A percentile compares a stretch with the other conserved stretches of the same genome.
Conservation (phyloP, 2,113 vertebrate species). For the Mixornis gularis region DNA sequence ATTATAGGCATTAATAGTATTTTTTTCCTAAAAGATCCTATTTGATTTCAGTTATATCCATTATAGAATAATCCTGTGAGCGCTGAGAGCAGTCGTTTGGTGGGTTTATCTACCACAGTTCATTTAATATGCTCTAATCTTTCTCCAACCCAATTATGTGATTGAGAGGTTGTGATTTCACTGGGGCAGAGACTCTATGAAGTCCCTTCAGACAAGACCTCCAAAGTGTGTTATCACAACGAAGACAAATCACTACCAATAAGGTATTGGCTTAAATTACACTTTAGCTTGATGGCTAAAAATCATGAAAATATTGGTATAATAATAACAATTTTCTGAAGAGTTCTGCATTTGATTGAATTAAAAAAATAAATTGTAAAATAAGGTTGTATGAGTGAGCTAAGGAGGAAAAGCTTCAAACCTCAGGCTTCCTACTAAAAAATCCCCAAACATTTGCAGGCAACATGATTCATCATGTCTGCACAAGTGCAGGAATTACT, state of each 20-base stretch:
- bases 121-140: not conserved
- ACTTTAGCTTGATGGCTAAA: slow-evolving; percentile 25
- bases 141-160: not conserved
- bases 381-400: not conserved
- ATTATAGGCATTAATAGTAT: not conserved
- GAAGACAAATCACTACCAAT: not conserved
- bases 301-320: slow-evolving; percentile 2
- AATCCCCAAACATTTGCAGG: not conserved
- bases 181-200: not conserved
- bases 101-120: not conserved
- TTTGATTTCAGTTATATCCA: not conserved
- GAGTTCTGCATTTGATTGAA: not conserved
- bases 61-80: not conserved
- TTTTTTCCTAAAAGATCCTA: slow-evolving; percentile 16
- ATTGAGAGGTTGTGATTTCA: not conserved
- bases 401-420: not conserved
- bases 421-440: not conserved
- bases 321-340: slow-evolving; percentile 29
- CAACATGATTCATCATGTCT: not conserved
- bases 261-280: slow-evolving; percentile 38
- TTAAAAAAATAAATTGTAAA: not conserved
- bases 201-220: not conserved
- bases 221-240: not conserved
- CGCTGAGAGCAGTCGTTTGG: not conserved
- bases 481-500: not conserved